Conservation (phyloP, 2,888 invertebrate species). For the Metellina segmentata region DNA sequence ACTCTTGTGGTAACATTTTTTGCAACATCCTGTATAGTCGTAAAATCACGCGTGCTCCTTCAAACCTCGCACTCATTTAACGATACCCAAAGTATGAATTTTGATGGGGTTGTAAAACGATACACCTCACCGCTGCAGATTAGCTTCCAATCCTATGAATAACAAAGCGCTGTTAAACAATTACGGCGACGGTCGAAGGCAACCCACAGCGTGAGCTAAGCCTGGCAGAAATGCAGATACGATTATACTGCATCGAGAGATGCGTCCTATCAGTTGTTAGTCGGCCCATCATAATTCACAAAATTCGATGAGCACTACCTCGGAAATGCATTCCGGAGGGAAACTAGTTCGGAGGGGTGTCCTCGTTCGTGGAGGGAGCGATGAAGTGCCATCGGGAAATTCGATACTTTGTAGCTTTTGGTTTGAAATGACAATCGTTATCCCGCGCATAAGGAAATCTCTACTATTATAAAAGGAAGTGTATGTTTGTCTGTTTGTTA, state of each 20-base stretch:
- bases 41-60: too few species aligned
- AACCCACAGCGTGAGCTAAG: not conserved
- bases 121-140: too few species aligned
- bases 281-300: conserved; percentile 18
- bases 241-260: not conserved
- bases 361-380: not conserved
- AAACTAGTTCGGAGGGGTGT: not conserved
- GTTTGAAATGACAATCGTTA: not conserved
- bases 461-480: too few species aligned
- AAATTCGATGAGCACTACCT: not conserved
- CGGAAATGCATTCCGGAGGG: conserved; percentile 10
- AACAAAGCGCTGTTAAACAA: too few species aligned
- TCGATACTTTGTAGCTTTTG: not conserved
- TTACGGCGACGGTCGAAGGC: not conserved
- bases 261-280: conserved; percentile 8
- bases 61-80: too few species aligned
- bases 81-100: too few species aligned
- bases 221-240: not conserved
- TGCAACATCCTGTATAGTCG: too few species aligned
- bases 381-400: not conserved
- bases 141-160: too few species aligned
- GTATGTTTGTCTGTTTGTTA: too few species aligned
- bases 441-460: not conserved
- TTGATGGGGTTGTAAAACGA: too few species aligned
- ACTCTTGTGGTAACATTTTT: too few species aligned